Conservation (phyloP, 2,888 invertebrate genomes). For the Anorthoa munda region DNA sequence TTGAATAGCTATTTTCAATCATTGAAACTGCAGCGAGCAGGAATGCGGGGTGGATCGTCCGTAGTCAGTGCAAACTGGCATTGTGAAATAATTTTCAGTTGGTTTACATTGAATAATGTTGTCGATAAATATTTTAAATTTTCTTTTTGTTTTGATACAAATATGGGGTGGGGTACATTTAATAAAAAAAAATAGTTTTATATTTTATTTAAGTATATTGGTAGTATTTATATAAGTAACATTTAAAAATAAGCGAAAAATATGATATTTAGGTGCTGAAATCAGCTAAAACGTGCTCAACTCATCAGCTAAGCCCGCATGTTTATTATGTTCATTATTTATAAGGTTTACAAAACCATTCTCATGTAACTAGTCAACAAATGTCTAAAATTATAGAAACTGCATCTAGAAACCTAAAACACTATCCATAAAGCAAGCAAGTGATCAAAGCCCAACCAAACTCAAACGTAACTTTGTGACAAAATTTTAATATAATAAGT, state of each 20-base stretch:
- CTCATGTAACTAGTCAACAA: too few species aligned
- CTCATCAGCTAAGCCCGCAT: too few species aligned
- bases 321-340: too few species aligned
- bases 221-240: not conserved
- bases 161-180: not conserved
- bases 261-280: too few species aligned
- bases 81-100: constrained; percentile 74
- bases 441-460: too few species aligned
- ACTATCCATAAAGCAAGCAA: too few species aligned
- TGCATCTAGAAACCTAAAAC: too few species aligned
- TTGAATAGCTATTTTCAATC: constrained; percentile 91
- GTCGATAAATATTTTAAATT: constrained; percentile 54
- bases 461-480: too few species aligned
- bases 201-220: not conserved
- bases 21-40: constrained; percentile 87
- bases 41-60: constrained; percentile 84
- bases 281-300: too few species aligned
- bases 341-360: too few species aligned
- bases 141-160: constrained; percentile 21
- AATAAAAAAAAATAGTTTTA: not conserved
- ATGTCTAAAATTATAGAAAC: too few species aligned
- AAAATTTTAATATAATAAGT: too few species aligned
- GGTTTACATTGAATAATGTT: constrained; percentile 55
- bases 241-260: not conserved
- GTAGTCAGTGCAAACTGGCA: constrained; percentile 75